These are phyloP conservation scores for Neolamprologus caudopunctatus DNA, from an alignment of 2,113 vertebrate species.

Conservation along the genomic window DNA sequence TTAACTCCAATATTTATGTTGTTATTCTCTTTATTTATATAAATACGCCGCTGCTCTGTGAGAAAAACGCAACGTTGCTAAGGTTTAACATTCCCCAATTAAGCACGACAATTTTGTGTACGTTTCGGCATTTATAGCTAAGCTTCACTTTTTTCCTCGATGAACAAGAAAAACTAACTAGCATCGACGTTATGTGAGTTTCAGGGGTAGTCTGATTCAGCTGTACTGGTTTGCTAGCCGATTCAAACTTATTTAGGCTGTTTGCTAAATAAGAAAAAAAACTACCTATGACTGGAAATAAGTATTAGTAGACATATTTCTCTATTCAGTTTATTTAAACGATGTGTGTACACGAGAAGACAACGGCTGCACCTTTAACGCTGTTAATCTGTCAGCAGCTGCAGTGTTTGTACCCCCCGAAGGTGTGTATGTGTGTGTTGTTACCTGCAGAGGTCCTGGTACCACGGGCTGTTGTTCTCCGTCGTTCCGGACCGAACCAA, in stretches of 20 bases:
- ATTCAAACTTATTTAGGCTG: background rate
- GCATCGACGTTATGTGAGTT: accelerated
- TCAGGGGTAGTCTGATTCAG: background rate
- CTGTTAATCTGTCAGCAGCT: background rate
- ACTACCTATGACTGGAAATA: background rate
- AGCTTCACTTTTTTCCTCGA: background rate
- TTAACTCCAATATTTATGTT: background rate
- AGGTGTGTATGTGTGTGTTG: background rate
- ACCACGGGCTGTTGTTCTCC: slow-evolving; percentile 30
- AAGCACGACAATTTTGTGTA: background rate
- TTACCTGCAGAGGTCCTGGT: slow-evolving; percentile 66
- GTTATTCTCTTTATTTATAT: background rate
- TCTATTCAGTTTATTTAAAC: background rate
- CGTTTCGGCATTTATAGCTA: background rate
- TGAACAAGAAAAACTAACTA: background rate
- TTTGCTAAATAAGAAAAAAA: background rate
- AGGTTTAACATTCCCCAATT: background rate
- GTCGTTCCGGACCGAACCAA: slow-evolving; percentile 2
- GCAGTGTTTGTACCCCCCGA: background rate
- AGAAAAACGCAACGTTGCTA: background rate
- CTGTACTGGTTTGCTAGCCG: background rate
- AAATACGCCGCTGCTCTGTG: background rate
- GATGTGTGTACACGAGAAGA: too few relatives aligned
- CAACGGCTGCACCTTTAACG: background rate
- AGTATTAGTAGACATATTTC: background rate